phyloP scores from a whole-genome alignment of 2,888 invertebrate genomes.

The Trissolcus japonicus region DNA sequence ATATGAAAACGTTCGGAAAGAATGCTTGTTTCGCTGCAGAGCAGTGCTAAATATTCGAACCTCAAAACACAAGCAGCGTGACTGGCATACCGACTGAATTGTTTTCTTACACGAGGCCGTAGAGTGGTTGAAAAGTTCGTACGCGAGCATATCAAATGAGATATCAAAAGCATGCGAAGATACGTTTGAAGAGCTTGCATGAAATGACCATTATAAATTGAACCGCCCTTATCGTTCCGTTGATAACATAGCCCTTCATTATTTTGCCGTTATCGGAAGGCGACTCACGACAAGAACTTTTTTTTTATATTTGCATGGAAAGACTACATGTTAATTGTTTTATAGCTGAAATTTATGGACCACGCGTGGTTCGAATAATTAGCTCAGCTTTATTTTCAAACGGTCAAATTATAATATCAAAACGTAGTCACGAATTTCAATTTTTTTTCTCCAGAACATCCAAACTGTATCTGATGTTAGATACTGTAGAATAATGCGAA shows the following conservation, averaged over 20 bases:
- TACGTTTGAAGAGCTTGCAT: slow-evolving; percentile 42
- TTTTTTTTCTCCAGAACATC: background rate
- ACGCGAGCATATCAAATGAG: slow-evolving; percentile 49
- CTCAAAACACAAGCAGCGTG: slow-evolving; percentile 39
- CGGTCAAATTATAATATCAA: too few species aligned
- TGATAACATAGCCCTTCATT: slow-evolving; percentile 36
- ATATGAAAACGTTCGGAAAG: slow-evolving; percentile 21
- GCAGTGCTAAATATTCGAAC: slow-evolving; percentile 36
- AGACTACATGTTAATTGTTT: slow-evolving; percentile 39
- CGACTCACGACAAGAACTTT: slow-evolving; percentile 11
- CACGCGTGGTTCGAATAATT: slow-evolving; percentile 4
- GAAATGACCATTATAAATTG: slow-evolving; percentile 51
- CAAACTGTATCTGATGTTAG: background rate
- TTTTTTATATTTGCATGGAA: slow-evolving; percentile 28
- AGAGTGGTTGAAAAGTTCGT: slow-evolving; percentile 14
- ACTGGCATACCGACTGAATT: slow-evolving; percentile 48
- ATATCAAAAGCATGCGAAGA: slow-evolving; percentile 49
- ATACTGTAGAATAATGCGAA: background rate
- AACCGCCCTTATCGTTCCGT: slow-evolving; percentile 34
- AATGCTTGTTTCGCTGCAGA: slow-evolving; percentile 25
- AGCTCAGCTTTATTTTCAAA: too few species aligned
- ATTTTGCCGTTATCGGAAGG: slow-evolving; percentile 45
- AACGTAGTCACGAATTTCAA: too few species aligned
- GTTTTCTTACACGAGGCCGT: slow-evolving; percentile 37
- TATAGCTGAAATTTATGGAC: slow-evolving; percentile 11